Percentiles rank a stretch among this genome's conserved stretches.
Evolutionary conservation across 2,113 vertebrate genomes (phyloP).

Genomic region (Prunella himalayana): DNA sequence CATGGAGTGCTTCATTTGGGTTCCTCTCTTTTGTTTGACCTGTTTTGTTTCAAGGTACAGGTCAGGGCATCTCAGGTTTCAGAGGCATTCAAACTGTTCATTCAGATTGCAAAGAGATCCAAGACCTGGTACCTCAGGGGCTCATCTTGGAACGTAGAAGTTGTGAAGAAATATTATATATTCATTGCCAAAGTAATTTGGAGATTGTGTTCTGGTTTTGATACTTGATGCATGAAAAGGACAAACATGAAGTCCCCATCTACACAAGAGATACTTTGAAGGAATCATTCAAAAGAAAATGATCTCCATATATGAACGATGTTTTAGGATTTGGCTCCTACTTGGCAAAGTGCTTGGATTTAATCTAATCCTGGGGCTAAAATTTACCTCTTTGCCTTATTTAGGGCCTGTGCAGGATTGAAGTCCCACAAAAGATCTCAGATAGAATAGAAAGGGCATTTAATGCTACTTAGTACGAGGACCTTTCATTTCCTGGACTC

Average conservation of each 20-base stretch:
- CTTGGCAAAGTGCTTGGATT: not conserved
- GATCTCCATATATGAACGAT: not conserved
- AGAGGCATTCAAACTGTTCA: not conserved
- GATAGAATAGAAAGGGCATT: not conserved
- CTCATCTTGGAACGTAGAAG: not conserved
- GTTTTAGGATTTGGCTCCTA: not conserved
- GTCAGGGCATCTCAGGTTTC: not conserved
- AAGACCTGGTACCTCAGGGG: not conserved
- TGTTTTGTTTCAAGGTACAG: not conserved
- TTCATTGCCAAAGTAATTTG: not conserved
- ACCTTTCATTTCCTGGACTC: not conserved
- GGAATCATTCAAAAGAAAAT: not conserved
- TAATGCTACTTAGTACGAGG: not conserved
- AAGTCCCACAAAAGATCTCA: not conserved
- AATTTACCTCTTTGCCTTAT: not conserved
- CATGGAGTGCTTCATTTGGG: not conserved
- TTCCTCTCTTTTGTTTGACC: not conserved
- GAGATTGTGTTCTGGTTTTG: not conserved
- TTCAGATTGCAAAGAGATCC: not conserved
- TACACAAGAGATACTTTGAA: not conserved
- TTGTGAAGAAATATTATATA: not conserved
- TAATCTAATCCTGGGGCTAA: not conserved
- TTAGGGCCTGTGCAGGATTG: not conserved
- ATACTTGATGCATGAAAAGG: not conserved
- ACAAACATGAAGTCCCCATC: not conserved